Conservation (phyloP, 2,888 invertebrate genomes). For the Ptilodon capucinus region DNA sequence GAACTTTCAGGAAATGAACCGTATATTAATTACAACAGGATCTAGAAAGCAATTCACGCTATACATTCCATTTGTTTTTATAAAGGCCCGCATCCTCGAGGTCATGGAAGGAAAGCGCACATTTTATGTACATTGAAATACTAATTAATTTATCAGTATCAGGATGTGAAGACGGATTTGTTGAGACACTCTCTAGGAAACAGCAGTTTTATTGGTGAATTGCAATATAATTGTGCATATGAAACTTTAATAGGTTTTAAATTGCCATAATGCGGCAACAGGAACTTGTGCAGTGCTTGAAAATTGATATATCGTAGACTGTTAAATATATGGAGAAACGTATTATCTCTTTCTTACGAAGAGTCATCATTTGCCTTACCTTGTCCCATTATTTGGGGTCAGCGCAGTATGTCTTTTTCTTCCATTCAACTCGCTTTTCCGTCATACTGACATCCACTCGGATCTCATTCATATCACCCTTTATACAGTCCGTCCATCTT, state of each 20-base stretch:
- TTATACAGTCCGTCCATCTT: too few species aligned
- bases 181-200: constrained; percentile 34
- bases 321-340: too few species aligned
- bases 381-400: too few species aligned
- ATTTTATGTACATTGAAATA: neutral
- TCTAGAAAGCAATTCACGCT: constrained; percentile 10
- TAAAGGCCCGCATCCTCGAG: constrained; percentile 19
- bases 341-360: too few species aligned
- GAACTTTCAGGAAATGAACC: neutral
- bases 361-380: too few species aligned
- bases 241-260: neutral
- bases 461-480: too few species aligned
- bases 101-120: constrained; percentile 14
- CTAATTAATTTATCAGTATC: constrained; percentile 7
- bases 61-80: constrained; percentile 14
- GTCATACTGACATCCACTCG: too few species aligned
- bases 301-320: neutral
- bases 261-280: neutral
- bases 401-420: too few species aligned
- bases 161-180: constrained; percentile 30
- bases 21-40: constrained; percentile 14
- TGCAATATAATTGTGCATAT: constrained; percentile 1
- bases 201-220: constrained; percentile 3
- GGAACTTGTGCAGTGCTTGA: neutral
- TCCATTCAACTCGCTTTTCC: too few species aligned